phyloP scores from a whole-genome alignment of 2,888 invertebrate genomes.

The Dorcus hopei region DNA sequence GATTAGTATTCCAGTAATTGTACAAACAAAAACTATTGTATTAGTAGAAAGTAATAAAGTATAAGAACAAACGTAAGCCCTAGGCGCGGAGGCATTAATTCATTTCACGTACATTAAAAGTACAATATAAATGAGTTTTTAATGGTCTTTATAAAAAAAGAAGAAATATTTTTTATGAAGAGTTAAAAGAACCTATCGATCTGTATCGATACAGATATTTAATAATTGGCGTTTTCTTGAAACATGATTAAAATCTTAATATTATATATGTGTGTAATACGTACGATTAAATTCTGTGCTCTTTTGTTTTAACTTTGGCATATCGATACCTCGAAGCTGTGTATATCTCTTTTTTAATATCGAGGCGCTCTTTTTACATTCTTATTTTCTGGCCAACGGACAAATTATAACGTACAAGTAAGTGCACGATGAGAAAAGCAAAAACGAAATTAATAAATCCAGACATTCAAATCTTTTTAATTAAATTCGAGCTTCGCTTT shows the following conservation, averaged over 20 bases:
- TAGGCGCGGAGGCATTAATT: neutral
- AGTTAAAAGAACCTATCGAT: constrained; percentile 1
- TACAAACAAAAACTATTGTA: neutral
- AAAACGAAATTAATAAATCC: too few relatives aligned
- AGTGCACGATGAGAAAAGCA: too few relatives aligned
- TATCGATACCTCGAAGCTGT: neutral
- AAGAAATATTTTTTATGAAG: constrained; percentile 1
- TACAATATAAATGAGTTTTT: neutral
- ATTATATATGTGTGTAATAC: constrained; percentile 9
- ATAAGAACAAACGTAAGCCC: neutral
- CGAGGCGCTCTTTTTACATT: neutral
- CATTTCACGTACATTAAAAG: neutral
- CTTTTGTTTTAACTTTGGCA: neutral
- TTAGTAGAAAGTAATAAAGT: neutral
- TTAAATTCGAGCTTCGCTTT: too few relatives aligned
- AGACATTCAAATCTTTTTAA: too few relatives aligned
- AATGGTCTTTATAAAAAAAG: constrained; percentile 1
- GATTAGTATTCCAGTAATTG: neutral
- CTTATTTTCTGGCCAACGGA: neutral
- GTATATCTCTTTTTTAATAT: neutral
- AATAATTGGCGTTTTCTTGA: constrained; percentile 8
- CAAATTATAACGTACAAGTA: too few relatives aligned
- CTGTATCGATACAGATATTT: constrained; percentile 2
- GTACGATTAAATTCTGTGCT: neutral
- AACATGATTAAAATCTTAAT: constrained; percentile 8